A percentile compares a stretch with the other conserved stretches of the same genome.
phyloP scores from a whole-genome alignment of 2,888 invertebrate species.

The Drosophila multiciliata region DNA sequence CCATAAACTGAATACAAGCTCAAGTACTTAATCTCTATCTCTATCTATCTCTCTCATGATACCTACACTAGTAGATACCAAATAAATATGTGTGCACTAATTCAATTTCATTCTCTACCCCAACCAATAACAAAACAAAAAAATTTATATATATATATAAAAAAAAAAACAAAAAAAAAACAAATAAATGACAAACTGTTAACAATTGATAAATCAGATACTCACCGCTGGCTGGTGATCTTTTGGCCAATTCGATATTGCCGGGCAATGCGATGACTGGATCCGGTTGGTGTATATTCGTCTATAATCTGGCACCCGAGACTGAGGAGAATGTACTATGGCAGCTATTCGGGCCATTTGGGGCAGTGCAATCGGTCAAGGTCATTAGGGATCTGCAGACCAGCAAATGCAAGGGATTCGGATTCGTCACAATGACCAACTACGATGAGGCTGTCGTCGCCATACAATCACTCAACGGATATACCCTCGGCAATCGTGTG shows the following conservation, averaged over 20 bases:
- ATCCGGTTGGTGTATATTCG: slow-evolving; percentile 93
- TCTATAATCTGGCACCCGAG: slow-evolving; percentile 97
- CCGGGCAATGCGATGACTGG: slow-evolving; percentile 94
- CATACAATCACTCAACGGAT: slow-evolving; percentile 98
- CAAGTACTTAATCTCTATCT: slow-evolving; percentile 14
- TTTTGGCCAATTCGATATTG: slow-evolving; percentile 91
- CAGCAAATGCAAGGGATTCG: slow-evolving; percentile 99
- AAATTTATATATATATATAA: neutral
- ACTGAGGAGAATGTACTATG: slow-evolving; percentile 98
- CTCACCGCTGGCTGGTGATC: slow-evolving; percentile 94
- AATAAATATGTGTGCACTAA: slow-evolving; percentile 20
- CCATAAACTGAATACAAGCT: slow-evolving; percentile 32
- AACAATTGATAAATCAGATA: slow-evolving; percentile 82
- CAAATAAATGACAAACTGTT: slow-evolving; percentile 1
- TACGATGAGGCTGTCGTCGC: slow-evolving; percentile 98
- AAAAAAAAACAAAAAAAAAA: neutral
- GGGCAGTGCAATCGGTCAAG: slow-evolving; percentile 98
- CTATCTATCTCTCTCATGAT: slow-evolving; percentile 5
- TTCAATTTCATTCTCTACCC: slow-evolving; percentile 14
- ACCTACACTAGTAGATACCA: neutral
- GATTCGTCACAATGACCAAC: slow-evolving; percentile 99
- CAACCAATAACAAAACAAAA: neutral
- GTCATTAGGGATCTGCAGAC: slow-evolving; percentile 97
- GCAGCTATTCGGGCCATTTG: slow-evolving; percentile 98
- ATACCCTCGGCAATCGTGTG: slow-evolving; percentile 96